Evolutionary conservation across 1,140 invertebrate genomes (phyloP), one percentile per base, ranked within the genome.

Genomic region (Hycleus cichorii): DNA sequence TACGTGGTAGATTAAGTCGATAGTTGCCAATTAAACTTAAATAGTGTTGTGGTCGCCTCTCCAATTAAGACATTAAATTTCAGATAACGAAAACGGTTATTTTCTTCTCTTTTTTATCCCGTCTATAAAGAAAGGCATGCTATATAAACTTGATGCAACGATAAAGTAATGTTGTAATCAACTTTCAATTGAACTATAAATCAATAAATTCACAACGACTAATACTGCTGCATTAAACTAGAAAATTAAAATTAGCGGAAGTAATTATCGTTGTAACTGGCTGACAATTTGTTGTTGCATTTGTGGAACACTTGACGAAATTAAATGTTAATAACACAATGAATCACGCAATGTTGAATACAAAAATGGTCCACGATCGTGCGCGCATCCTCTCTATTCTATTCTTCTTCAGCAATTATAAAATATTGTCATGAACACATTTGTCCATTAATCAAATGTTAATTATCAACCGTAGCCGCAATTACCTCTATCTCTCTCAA

Each of bases 401-500:
- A 59, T 44, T 12, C 47, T 55, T 45, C 27, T 48, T 38, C 52
- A 39, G 47, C 52, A 59, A 59, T 59, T 59, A 59, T 52, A 59
- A 59, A 59, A 59, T 59, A 55, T 59, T 47, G 45, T 52, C 58
- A 59, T 59, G 46, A 55, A 59, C 54, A 58, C 58, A 59, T 60
- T 50, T 54, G 32, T 50, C 48, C 66, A 67, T 67, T 67, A 67
- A 67, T 67, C 66, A 67, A 61, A 61, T 65, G 50, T 61, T 67
- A 67, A 67, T 65, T 67, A 65, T 61, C 49, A 52, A 7, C 7
- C 57, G 44, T 49, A 42, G 45, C 59, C 52, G 54, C 55, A 58
- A 63, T 66, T 59, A 63, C 57, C 56, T 52, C 55, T 58, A 46
- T 53, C 60, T 32, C 32, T 32, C 32, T 7, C 32, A 32, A 32